Base-by-base conservation (phyloP, 2,113 vertebrate species). In the Malurus cyaneus region DNA sequence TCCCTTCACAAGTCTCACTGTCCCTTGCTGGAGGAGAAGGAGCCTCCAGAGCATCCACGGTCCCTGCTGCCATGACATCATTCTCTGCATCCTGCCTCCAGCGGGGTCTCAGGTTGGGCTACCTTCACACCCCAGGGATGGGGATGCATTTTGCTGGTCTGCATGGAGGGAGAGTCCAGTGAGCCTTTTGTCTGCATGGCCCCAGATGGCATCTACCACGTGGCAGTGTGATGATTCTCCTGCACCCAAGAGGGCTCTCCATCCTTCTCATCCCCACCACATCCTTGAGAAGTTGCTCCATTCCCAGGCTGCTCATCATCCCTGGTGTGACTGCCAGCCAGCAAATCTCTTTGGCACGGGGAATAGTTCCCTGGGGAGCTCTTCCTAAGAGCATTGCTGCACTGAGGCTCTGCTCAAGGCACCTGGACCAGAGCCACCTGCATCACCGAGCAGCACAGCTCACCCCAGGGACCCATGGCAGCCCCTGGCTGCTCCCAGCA, bases 41-140 rank as follows among this genome's bases (percentile, higher is more conserved):
- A 88, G 36, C 66, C 31, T 39, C 0, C 0, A 26, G 25, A 76
- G 32, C 17, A 67, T 64, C 59, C 4, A 0, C n/a, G 32, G 36
- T 52, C 76, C 23, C 41, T 0, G 5, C 26, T 86, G 65, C 49
- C 34, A 2, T 5, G 25, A 11, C 21, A 64, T 31, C 25, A 1
- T n/a, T 18, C 6, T 28, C 32, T n/a, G 41, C 29, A 59, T 34
- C 44, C 34, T 23, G 1, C 36, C 65, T 41, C 76, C 49, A 56
- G 44, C 31, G 64, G 54, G 23, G 32, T 60, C 8, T 42, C 52
- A 74, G 50, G 31, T 83, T 42, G 57, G 78, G n/a, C 54, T 54
- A 2, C 71, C 3, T 0, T 67, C 28, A 29, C 62, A 92, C 21
- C 26, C 8, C 10, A 44, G 29, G 25, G 18, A 9, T 53, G 8